These are phyloP conservation scores for Girardinus metallicus DNA, from an alignment of 2,797 vertebrate genomes.

Conservation along the genomic window DNA sequence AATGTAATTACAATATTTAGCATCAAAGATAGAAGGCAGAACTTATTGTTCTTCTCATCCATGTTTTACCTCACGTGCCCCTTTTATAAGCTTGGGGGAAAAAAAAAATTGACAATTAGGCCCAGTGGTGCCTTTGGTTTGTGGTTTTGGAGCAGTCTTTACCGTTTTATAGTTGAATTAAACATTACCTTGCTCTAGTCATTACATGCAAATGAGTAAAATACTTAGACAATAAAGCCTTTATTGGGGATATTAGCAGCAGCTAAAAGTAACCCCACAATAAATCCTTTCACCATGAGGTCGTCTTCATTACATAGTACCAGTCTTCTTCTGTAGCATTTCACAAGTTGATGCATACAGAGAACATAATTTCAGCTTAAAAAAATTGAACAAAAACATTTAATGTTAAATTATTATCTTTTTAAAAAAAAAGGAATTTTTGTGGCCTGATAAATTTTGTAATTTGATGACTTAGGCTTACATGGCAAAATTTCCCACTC, in stretches of 20 bases:
- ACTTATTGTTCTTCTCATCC: not conserved
- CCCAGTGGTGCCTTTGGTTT: not conserved
- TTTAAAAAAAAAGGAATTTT: not conserved
- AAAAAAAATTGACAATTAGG: not conserved
- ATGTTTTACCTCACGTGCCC: not conserved
- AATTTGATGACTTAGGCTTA: not conserved
- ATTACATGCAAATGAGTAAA: not conserved
- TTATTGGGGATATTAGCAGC: not conserved
- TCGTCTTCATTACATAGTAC: not conserved
- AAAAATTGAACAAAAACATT: not conserved
- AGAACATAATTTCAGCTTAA: not conserved
- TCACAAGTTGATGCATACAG: not conserved
- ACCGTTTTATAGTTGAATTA: not conserved
- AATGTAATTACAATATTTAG: not conserved
- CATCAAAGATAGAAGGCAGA: not conserved
- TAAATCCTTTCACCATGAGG: not conserved
- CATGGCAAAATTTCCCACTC: not conserved
- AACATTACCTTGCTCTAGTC: not conserved
- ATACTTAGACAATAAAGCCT: not conserved
- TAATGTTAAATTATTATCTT: not conserved
- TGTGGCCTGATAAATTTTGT: not conserved
- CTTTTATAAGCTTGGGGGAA: not conserved
- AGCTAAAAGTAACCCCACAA: not conserved
- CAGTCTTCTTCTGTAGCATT: not conserved
- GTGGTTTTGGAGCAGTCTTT: not conserved